phyloP scores from a whole-genome alignment of 2,888 invertebrate species.

The Limnephilus lunatus region DNA sequence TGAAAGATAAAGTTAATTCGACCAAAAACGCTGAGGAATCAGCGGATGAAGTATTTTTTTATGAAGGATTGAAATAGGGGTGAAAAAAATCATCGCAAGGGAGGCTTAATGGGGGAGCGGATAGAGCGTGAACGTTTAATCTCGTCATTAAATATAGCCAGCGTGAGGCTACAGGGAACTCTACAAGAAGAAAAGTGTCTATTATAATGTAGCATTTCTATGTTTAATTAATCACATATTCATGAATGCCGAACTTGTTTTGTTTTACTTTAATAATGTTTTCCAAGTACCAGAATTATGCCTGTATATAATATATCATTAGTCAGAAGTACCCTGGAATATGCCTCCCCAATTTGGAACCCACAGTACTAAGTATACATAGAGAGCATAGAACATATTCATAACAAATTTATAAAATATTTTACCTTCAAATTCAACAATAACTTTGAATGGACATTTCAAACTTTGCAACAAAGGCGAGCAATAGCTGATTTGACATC shows the following conservation, averaged over 20 bases:
- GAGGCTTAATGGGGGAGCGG: slow-evolving; percentile 60
- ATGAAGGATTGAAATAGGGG: slow-evolving; percentile 64
- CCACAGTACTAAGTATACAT: too few relatives aligned
- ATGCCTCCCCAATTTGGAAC: too few relatives aligned
- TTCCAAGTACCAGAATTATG: background rate
- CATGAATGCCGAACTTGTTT: background rate
- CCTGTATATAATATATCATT: too few relatives aligned
- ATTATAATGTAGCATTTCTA: background rate
- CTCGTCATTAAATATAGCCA: slow-evolving; percentile 62
- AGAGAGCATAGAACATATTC: too few relatives aligned
- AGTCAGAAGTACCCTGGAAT: too few relatives aligned
- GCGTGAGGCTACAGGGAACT: background rate
- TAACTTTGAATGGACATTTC: too few relatives aligned
- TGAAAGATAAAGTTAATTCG: slow-evolving; percentile 48
- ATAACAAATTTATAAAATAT: too few relatives aligned
- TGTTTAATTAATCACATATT: background rate
- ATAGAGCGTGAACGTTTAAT: slow-evolving; percentile 65
- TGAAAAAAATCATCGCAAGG: slow-evolving; percentile 60
- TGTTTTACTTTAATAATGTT: background rate
- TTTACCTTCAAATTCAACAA: too few relatives aligned
- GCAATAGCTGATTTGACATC: too few relatives aligned
- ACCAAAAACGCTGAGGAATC: slow-evolving; percentile 61
- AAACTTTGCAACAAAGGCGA: too few relatives aligned
- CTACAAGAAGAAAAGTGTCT: background rate
- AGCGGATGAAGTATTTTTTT: slow-evolving; percentile 59